phyloP scores from a whole-genome alignment of 2,888 invertebrate species.

The Lapara coniferarum region DNA sequence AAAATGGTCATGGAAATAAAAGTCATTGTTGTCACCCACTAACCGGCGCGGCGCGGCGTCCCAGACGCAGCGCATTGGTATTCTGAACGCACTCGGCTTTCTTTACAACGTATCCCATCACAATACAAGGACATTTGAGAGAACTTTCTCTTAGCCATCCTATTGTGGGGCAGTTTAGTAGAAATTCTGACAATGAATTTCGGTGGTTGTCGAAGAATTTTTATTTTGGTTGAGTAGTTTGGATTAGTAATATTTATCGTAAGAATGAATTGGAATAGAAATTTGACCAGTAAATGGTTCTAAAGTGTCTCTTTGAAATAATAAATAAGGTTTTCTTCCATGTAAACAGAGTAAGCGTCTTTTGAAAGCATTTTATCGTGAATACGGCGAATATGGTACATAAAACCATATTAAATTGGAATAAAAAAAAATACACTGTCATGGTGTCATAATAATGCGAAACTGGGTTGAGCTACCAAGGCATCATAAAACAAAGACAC shows the following conservation, averaged over 20 bases:
- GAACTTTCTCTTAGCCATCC: constrained; percentile 17
- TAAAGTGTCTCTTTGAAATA: not conserved
- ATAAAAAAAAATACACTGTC: too few relatives aligned
- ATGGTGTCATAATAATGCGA: too few relatives aligned
- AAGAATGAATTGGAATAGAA: not conserved
- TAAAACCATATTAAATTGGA: too few relatives aligned
- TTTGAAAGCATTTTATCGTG: too few relatives aligned
- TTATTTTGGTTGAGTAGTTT: not conserved
- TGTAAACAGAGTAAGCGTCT: too few relatives aligned
- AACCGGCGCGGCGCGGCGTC: not conserved
- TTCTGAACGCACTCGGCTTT: constrained; percentile 31
- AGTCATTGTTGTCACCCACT: constrained; percentile 6
- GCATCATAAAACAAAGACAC: not conserved
- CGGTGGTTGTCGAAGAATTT: not conserved
- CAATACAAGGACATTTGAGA: constrained; percentile 23
- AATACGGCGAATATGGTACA: too few relatives aligned
- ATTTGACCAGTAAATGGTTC: not conserved
- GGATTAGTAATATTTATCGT: too few relatives aligned
- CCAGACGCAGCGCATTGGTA: constrained; percentile 19
- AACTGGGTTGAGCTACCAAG: not conserved
- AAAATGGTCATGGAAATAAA: not conserved
- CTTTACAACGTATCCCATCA: constrained; percentile 15
- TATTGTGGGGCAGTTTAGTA: constrained; percentile 11
- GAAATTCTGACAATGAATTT: not conserved
- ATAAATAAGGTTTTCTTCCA: too few relatives aligned